A percentile compares a stretch with the other conserved stretches of the same genome.
Conservation (phyloP, 2,113 vertebrate species). For the Sula dactylatra region DNA sequence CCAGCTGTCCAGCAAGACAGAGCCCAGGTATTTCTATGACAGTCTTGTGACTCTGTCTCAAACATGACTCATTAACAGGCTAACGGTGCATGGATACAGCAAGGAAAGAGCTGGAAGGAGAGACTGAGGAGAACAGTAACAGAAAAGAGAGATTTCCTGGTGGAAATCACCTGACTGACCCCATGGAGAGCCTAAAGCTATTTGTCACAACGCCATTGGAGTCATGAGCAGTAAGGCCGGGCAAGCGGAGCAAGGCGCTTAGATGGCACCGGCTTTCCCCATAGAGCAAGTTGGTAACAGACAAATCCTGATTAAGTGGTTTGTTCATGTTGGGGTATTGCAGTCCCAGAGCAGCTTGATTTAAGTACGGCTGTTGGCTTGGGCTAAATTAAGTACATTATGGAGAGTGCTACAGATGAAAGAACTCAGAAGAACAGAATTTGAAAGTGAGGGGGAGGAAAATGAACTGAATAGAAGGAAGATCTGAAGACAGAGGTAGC, state of each 20-base stretch:
- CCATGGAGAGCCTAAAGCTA: neutral
- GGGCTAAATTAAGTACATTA: neutral
- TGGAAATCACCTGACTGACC: neutral
- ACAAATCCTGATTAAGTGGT: neutral
- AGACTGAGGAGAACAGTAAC: neutral
- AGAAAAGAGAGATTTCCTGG: neutral
- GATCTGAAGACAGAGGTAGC: conserved; percentile 27
- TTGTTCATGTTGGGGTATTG: neutral
- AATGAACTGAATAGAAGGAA: neutral
- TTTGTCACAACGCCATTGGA: neutral
- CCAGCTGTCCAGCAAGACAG: neutral
- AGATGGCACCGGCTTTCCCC: neutral
- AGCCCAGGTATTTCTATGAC: neutral
- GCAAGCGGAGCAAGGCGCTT: neutral
- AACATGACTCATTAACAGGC: neutral
- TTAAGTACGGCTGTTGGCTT: neutral
- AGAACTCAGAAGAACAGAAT: neutral
- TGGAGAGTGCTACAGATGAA: neutral
- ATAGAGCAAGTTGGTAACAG: neutral
- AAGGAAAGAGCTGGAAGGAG: neutral
- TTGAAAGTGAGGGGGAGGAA: neutral
- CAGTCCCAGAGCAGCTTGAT: neutral
- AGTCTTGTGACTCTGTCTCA: neutral
- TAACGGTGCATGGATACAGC: neutral
- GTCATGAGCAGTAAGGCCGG: neutral